Conservation (phyloP, 1,140 invertebrate genomes). For the Hyposmocoma kahamanoa region DNA sequence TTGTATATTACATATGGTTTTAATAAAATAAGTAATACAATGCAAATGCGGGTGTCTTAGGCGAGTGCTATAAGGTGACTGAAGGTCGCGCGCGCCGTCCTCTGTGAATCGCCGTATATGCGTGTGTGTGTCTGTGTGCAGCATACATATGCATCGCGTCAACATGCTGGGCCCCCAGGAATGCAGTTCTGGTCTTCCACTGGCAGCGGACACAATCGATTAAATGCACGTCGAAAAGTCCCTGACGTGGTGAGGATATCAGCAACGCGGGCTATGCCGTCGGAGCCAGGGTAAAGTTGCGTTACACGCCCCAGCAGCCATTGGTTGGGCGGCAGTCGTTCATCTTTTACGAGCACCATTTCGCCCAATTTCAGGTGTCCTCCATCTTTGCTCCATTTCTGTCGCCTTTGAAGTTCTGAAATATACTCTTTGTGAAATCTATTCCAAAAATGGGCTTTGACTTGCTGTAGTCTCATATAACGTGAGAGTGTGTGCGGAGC, state of each 20-base stretch:
- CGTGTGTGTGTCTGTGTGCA: too few species aligned
- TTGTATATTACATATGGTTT: too few species aligned
- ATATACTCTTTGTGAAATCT: conserved; percentile 3
- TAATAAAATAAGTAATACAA: too few species aligned
- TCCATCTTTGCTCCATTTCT: not conserved
- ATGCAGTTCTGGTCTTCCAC: not conserved
- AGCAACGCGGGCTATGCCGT: conserved; percentile 15
- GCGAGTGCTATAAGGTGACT: too few species aligned
- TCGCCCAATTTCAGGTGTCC: not conserved
- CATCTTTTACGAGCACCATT: conserved; percentile 1
- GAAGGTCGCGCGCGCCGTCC: too few species aligned
- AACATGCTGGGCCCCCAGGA: not conserved
- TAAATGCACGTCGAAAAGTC: not conserved
- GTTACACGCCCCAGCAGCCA: conserved; percentile 13
- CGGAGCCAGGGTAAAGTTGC: conserved; percentile 10
- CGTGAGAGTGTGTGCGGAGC: not conserved
- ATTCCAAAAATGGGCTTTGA: conserved; percentile 3
- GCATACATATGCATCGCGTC: too few species aligned
- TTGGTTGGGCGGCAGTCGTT: not conserved
- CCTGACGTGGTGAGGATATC: conserved; percentile 3
- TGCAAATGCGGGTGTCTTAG: too few species aligned
- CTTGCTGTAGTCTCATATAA: not conserved
- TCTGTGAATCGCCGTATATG: too few species aligned
- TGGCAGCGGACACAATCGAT: not conserved
- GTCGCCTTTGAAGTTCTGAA: conserved; percentile 1